Conservation (phyloP, 2,113 vertebrate genomes). For the Melanostigma gelatinosum region DNA sequence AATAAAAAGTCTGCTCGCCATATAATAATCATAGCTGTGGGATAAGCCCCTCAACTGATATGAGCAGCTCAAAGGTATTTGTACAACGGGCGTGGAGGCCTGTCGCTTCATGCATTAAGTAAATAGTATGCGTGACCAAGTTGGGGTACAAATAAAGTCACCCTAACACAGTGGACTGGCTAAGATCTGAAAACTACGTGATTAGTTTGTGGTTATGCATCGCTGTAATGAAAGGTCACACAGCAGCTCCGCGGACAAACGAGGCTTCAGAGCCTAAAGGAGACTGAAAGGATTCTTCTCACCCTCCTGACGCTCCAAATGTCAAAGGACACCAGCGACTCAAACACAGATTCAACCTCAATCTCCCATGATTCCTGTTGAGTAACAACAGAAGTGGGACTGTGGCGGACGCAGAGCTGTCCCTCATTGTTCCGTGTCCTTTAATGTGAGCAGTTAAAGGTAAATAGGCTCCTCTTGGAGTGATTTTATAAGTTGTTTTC, state of each 20-base stretch:
- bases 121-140: background rate
- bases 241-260: background rate
- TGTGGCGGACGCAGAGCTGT: background rate
- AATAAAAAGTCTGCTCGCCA: background rate
- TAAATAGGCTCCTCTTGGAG: background rate
- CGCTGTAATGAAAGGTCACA: slow-evolving; percentile 47
- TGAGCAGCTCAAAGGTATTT: background rate
- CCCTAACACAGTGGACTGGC: background rate
- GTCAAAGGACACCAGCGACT: slow-evolving; percentile 39
- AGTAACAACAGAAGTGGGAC: slow-evolving; percentile 48
- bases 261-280: slow-evolving; percentile 31
- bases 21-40: background rate
- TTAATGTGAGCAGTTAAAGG: background rate
- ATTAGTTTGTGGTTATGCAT: background rate
- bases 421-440: background rate
- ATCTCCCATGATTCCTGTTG: slow-evolving; percentile 58
- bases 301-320: slow-evolving; percentile 42
- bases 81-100: slow-evolving; percentile 1
- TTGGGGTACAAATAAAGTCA: background rate
- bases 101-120: background rate
- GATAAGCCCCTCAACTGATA: background rate
- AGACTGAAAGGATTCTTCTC: slow-evolving; percentile 3
- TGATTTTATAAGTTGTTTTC: background rate
- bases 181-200: background rate
- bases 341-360: slow-evolving; percentile 12